Percentiles rank a stretch among this genome's conserved stretches.
Evolutionary conservation across 2,888 invertebrate genomes (phyloP).

Genomic region (Charanyca ferruginea): DNA sequence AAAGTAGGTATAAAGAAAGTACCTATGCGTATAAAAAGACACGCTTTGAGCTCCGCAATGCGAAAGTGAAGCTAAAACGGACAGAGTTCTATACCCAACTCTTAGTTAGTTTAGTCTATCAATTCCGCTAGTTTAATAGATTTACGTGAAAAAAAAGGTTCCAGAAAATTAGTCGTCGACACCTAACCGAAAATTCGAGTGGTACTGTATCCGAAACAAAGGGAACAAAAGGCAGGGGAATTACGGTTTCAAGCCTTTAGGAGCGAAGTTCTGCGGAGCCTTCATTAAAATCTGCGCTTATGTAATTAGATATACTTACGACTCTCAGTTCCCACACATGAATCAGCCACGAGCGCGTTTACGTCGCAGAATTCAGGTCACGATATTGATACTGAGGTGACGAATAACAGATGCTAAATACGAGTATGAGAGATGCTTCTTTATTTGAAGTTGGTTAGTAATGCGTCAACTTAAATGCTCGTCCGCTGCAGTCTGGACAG

Average conservation of each 20-base stretch:
- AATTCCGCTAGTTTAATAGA: constrained; percentile 13
- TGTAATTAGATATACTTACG: constrained; percentile 72
- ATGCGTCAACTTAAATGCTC: no score
- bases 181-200: constrained; percentile 67
- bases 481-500: no score
- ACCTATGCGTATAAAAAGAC: background rate
- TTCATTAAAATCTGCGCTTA: constrained; percentile 79
- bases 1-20: no score
- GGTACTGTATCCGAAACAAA: constrained; percentile 74
- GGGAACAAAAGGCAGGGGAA: constrained; percentile 78
- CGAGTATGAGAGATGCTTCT: no score
- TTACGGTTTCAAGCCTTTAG: constrained; percentile 78
- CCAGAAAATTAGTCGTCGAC: constrained; percentile 66
- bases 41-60: constrained; percentile 16
- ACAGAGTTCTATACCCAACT: background rate
- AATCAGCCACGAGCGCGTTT: constrained; percentile 41
- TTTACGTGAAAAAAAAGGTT: constrained; percentile 34
- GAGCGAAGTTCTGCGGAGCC: constrained; percentile 72
- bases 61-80: constrained; percentile 9
- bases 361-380: constrained; percentile 11
- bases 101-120: constrained; percentile 1
- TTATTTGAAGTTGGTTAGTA: no score
- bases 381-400: constrained; percentile 39
- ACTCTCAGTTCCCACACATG: constrained; percentile 59
- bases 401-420: background rate